Percentiles rank a stretch among this genome's conserved stretches.
Evolutionary conservation across 2,797 vertebrate species (phyloP).

Genomic region (Pseudotriccus pelzelni): DNA sequence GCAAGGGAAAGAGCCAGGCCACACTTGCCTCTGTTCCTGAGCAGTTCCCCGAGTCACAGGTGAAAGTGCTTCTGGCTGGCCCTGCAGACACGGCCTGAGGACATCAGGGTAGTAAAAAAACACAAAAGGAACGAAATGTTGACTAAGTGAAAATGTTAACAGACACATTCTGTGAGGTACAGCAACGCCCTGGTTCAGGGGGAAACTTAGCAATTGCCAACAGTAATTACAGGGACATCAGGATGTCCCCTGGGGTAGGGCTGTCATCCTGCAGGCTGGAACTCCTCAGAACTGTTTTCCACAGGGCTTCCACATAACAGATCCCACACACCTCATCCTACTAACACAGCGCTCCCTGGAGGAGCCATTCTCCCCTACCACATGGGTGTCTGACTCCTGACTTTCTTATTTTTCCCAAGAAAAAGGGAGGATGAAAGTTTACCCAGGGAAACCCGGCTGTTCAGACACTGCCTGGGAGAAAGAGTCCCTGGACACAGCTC

Average conservation of each 20-base stretch:
- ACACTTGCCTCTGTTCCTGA: neutral
- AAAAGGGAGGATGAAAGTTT: neutral
- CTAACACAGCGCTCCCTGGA: rapidly evolving
- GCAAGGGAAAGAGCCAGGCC: neutral
- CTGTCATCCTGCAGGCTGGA: neutral
- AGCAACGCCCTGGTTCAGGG: neutral
- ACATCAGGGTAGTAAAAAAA: neutral
- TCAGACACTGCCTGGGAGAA: neutral
- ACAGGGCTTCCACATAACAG: rapidly evolving
- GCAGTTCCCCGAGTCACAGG: neutral
- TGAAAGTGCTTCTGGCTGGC: neutral
- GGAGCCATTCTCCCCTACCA: neutral
- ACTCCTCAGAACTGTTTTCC: neutral
- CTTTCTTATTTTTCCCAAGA: rapidly evolving
- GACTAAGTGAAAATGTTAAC: neutral
- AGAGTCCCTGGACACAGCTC: neutral
- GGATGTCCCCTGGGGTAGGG: neutral
- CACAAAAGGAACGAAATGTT: neutral
- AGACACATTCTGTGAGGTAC: neutral
- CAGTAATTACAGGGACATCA: neutral
- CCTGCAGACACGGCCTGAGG: neutral
- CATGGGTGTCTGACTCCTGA: too few relatives aligned
- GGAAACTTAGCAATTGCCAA: neutral
- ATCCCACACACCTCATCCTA: neutral
- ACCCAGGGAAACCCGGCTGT: neutral